These are phyloP conservation scores for Morpho achilles DNA, from an alignment of 2,888 invertebrate species.

Conservation along the genomic window DNA sequence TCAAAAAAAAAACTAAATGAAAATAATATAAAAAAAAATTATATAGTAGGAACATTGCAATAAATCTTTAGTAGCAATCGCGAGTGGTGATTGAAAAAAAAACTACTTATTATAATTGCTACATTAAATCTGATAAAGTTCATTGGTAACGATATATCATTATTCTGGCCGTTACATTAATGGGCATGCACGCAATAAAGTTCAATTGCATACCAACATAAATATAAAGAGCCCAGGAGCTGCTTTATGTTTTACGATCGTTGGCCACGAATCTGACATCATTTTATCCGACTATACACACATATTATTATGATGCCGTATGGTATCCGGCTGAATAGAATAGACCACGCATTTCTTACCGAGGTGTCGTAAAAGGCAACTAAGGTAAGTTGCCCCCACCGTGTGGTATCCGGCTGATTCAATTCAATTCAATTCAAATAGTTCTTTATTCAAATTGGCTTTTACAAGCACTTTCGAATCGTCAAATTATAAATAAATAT, in stretches of 20 bases:
- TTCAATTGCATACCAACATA: conserved; percentile 30
- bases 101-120: conserved; percentile 15
- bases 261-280: conserved; percentile 17
- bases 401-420: too few relatives aligned
- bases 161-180: conserved; percentile 31
- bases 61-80: conserved; percentile 1
- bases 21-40: too few relatives aligned
- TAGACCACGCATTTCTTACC: too few relatives aligned
- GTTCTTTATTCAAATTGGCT: too few relatives aligned
- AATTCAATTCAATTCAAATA: too few relatives aligned
- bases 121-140: conserved; percentile 26
- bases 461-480: too few relatives aligned
- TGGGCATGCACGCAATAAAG: conserved; percentile 32
- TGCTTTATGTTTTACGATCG: conserved; percentile 24
- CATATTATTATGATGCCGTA: too few relatives aligned
- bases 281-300: conserved; percentile 3
- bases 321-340: too few relatives aligned
- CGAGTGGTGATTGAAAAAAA: conserved; percentile 4
- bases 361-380: too few relatives aligned
- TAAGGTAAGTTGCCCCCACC: too few relatives aligned
- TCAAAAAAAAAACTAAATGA: too few relatives aligned
- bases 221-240: conserved; percentile 26
- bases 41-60: conserved; percentile 1
- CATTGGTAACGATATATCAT: conserved; percentile 30
- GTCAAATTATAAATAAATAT: too few relatives aligned